Evolutionary conservation across 1,140 invertebrate species (phyloP), one percentile per base, ranked within the genome.

Genomic region (Solenopsis fugax): DNA sequence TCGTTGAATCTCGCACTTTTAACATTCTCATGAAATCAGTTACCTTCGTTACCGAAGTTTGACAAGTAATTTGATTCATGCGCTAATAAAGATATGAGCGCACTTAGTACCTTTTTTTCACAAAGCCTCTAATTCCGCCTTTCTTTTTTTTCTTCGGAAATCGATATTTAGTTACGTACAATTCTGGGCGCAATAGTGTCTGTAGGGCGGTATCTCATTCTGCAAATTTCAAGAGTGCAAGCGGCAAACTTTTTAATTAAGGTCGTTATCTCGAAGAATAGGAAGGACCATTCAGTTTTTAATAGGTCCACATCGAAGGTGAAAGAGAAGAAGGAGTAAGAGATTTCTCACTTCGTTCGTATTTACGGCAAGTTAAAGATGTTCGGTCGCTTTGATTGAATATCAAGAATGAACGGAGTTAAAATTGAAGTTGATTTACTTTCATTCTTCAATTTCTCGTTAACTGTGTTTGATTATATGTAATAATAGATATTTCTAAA

Each of bases 181-280:
- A 69, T 69, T 73, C 54, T 37, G 37, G 48, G 29, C n/a, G n/a
- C 10, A 18, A 56, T 52, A 41, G 12, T 48, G 34, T 69, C 52
- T 50, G 21, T 54, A 62, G 13, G 21, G 0, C 41, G 52, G 18
- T 48, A 13, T 16, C 16, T 48, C 29, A 86, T 80, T 71, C 87
- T 54, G 67, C 56, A 73, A 86, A 81, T 86, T 34, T 48, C n/a
- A 13, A 18, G 52, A 67, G 84, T 60, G 58, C 45, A 54, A 86
- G 41, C 71, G 58, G 60, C 75, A 84, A 91, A 91, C 81, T 91
- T 91, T 84, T 76, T 90, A 91, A 91, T 91, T 91, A 90, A 90
- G 64, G 41, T 88, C 77, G 76, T 88, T 88, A 82, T 52, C 76
- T 67, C 45, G 69, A 56, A 37, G 37, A 34, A 73, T 60, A 77